Base-by-base conservation (phyloP, 2,113 vertebrate genomes). In the Pan troglodytes region DNA sequence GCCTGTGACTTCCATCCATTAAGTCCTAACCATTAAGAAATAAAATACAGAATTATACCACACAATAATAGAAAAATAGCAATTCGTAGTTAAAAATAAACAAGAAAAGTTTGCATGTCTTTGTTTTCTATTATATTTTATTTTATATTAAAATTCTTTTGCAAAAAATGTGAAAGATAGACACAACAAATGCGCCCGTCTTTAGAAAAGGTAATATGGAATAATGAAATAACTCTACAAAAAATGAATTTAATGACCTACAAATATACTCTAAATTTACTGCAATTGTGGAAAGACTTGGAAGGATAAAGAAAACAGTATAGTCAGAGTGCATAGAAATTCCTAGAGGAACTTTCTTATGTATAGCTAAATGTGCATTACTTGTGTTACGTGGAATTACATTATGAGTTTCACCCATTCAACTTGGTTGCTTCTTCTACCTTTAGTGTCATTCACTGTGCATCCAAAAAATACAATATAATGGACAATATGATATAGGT, bases 61-160 rank as follows among this genome's bases (percentile, higher is more conserved):
- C 6, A 13, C 1, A 38, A 64, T 95, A 18, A 59, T 8, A 96
- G 57, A 82, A 94, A 95, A 95, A 78, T 25, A 48, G 25, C 32
- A 94, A 70, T 64, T 81, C 93, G 4, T 83, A 38, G 57, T 75
- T 70, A 82, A 94, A 97, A 89, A 73, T 88, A 86, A 95, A 61
- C 27, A 95, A 40, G 52, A 57, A 95, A 88, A 25, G 18, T 59
- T 87, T 93, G 4, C 5, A 38, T 82, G 6, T 22, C 94, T 12
- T 2, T 88, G 18, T 79, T 43, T 76, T 93, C 48, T 20, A 68
- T 13, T 86, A 30, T 30, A 14, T 30, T 64, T 82, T 13, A 83
- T 3, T 61, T 55, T 73, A 73, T 43, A 73, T 72, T 83, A 27
- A 9, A 89, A 52, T 85, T 16, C 0, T 92, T 94, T 75, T 40